Evolutionary conservation across 1,140 invertebrate species (phyloP).

Genomic region (Limonius californicus): DNA sequence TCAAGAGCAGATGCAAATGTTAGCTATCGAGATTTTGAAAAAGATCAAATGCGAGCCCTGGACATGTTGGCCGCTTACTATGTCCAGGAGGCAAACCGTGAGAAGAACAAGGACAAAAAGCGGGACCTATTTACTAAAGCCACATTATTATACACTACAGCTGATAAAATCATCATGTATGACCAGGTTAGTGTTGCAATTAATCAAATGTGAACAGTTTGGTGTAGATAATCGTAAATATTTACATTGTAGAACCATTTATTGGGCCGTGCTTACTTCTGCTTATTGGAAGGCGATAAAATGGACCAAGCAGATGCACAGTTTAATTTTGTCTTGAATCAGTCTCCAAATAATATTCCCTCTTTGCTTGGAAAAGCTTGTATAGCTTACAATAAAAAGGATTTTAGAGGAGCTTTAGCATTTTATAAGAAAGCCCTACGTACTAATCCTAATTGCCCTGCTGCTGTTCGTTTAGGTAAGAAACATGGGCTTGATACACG

Average conservation of each 20-base stretch:
- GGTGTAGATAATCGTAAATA: background rate
- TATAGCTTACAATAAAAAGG: slow-evolving; percentile 91
- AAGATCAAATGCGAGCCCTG: slow-evolving; percentile 93
- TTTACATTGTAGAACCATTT: slow-evolving; percentile 77
- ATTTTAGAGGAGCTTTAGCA: slow-evolving; percentile 90
- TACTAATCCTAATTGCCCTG: slow-evolving; percentile 95
- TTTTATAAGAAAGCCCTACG: slow-evolving; percentile 97
- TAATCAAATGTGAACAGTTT: too few relatives aligned
- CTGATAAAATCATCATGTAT: slow-evolving; percentile 99
- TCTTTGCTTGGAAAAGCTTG: slow-evolving; percentile 97
- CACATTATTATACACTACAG: slow-evolving; percentile 93
- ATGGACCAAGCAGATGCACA: slow-evolving; percentile 99
- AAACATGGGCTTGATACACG: too few relatives aligned
- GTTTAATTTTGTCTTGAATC: slow-evolving; percentile 98
- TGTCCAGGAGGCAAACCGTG: slow-evolving; percentile 92
- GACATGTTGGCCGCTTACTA: slow-evolving; percentile 98
- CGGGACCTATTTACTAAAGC: slow-evolving; percentile 95
- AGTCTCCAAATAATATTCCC: slow-evolving; percentile 94
- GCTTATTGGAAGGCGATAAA: slow-evolving; percentile 96
- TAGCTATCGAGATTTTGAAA: slow-evolving; percentile 89
- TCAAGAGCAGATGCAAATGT: slow-evolving; percentile 83
- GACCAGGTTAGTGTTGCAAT: slow-evolving; percentile 70
- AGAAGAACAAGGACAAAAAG: slow-evolving; percentile 95
- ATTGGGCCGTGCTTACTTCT: slow-evolving; percentile 96
- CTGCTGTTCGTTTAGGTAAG: slow-evolving; percentile 92